Evolutionary conservation across 2,888 invertebrate species (phyloP).

Genomic region (Autographa pulchrina): DNA sequence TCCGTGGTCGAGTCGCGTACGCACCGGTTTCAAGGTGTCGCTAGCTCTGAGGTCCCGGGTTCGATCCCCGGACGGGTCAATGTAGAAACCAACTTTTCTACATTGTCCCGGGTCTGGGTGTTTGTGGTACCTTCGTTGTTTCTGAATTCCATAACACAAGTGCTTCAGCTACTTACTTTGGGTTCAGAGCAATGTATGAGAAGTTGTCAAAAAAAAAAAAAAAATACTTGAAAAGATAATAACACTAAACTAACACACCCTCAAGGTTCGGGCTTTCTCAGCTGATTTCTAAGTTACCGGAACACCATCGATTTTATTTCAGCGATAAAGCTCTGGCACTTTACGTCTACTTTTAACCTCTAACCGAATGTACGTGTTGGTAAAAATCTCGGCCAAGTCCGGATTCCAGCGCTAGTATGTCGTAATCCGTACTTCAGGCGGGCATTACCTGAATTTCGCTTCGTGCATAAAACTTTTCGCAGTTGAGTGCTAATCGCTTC

Average conservation of each 20-base stretch:
- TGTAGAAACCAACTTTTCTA: no score
- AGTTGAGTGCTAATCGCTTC: background rate
- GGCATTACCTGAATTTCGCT: background rate
- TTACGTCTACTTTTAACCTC: background rate
- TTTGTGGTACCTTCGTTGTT: no score
- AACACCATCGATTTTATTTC: background rate
- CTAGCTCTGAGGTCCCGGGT: no score
- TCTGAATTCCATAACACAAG: no score
- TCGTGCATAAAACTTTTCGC: slow-evolving; percentile 4
- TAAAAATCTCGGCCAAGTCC: background rate
- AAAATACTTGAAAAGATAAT: no score
- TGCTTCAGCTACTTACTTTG: no score
- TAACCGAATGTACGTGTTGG: background rate
- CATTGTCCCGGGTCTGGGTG: no score
- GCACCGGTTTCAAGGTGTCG: no score
- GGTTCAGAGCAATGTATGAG: no score
- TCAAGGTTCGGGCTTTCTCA: background rate
- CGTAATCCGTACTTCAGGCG: background rate
- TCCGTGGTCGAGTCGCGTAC: no score
- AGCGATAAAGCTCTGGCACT: background rate
- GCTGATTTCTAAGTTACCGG: background rate
- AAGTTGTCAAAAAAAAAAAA: no score
- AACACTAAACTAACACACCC: background rate
- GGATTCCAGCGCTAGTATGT: background rate
- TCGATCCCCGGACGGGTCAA: no score